Evolutionary conservation across 37 sponge, comb jelly and placozoan genomes (phyloP).

Genomic region (Chondrosia reniformis): DNA sequence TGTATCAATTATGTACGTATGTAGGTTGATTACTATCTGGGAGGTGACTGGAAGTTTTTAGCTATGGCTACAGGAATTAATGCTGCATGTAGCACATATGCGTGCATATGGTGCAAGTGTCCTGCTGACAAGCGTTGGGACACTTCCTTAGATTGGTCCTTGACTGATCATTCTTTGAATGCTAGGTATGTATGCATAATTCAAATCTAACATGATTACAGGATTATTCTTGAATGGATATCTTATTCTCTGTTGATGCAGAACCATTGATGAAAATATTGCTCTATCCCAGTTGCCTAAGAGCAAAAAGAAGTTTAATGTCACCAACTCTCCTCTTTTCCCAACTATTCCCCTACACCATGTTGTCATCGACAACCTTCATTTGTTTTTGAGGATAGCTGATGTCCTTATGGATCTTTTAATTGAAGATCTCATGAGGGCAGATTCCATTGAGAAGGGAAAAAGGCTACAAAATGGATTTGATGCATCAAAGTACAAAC

Average conservation of each 20-base stretch:
- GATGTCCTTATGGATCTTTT: constrained; percentile 32
- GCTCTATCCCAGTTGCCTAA: not conserved
- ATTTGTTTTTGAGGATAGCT: constrained; percentile 30
- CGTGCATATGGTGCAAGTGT: constrained; percentile 54
- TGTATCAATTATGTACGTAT: too few relatives aligned
- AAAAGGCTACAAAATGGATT: not conserved
- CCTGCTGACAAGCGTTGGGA: not conserved
- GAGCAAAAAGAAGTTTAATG: constrained; percentile 7
- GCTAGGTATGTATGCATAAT: too few relatives aligned
- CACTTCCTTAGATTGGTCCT: constrained; percentile 14
- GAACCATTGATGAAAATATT: constrained; percentile 31
- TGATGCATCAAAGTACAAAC: not conserved
- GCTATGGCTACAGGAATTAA: constrained; percentile 32
- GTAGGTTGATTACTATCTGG: constrained; percentile 19
- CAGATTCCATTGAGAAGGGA: not conserved
- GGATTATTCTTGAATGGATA: too few relatives aligned
- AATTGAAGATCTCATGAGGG: not conserved
- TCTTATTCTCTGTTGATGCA: too few relatives aligned
- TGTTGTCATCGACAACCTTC: constrained; percentile 34
- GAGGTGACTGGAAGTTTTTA: constrained; percentile 48
- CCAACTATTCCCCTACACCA: constrained; percentile 23
- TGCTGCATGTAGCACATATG: constrained; percentile 5
- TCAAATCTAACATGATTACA: too few relatives aligned
- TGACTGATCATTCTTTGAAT: too few relatives aligned
- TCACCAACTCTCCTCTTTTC: constrained; percentile 16